Percentiles rank a stretch among this genome's conserved stretches.
These are phyloP conservation scores for Folsomia manolachei DNA, from an alignment of 2,888 invertebrate genomes.

Conservation along the genomic window DNA sequence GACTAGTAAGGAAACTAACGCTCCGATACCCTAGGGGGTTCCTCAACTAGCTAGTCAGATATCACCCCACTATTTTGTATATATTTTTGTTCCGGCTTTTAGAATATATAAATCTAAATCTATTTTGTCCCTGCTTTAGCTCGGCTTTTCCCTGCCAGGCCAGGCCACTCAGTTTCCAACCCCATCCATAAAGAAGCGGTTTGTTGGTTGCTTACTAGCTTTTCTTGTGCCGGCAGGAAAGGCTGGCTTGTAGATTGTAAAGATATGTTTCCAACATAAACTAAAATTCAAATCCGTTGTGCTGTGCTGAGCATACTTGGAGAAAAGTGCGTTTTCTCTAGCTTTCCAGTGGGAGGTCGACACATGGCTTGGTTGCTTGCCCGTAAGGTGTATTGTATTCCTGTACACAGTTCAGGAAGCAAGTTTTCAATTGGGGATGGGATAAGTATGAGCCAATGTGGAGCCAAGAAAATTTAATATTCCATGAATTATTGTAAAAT, in stretches of 20 bases:
- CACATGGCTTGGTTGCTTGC: too few species aligned
- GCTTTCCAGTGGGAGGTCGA: neutral
- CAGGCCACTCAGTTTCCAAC: too few species aligned
- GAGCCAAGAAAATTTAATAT: neutral
- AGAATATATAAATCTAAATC: neutral
- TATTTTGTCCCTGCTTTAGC: neutral
- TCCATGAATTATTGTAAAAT: neutral
- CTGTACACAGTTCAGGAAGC: neutral
- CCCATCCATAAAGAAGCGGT: too few species aligned
- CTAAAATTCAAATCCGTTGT: neutral
- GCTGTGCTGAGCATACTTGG: neutral
- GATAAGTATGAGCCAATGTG: too few species aligned
- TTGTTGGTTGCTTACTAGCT: too few species aligned
- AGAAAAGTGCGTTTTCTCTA: too few species aligned
- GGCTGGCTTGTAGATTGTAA: neutral
- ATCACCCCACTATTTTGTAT: neutral
- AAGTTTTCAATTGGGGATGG: neutral
- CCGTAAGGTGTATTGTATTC: neutral
- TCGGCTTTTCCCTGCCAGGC: neutral
- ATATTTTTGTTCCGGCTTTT: neutral
- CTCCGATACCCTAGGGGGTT: neutral
- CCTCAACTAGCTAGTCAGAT: too few species aligned
- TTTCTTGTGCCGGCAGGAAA: neutral
- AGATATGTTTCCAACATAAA: neutral
- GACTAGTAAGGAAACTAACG: too few species aligned